phyloP scores from a whole-genome alignment of 2,888 invertebrate species.

The Esperia sulphurella region DNA sequence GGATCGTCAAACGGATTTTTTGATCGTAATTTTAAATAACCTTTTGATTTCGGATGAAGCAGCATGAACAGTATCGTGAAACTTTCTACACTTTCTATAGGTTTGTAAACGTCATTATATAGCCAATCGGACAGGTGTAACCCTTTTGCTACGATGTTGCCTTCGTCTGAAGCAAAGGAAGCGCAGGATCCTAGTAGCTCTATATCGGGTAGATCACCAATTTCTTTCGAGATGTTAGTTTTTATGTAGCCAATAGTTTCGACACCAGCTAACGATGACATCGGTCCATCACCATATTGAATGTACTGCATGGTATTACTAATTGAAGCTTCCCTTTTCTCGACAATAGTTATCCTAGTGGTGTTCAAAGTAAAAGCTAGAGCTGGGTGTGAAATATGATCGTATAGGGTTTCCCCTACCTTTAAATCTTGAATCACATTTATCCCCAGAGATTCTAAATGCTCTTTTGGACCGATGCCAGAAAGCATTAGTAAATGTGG shows the following conservation, averaged over 20 bases:
- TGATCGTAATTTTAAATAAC: conserved; percentile 81
- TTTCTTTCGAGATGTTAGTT: conserved; percentile 75
- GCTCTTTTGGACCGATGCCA: conserved; percentile 82
- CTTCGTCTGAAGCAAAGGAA: conserved; percentile 78
- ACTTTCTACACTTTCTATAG: conserved; percentile 60
- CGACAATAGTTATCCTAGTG: conserved; percentile 47
- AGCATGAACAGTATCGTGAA: conserved; percentile 77
- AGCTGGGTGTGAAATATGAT: conserved; percentile 82
- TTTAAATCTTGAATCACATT: conserved; percentile 80
- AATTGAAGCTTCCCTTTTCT: conserved; percentile 43
- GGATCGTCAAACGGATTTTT: conserved; percentile 83
- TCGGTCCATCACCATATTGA: conserved; percentile 69
- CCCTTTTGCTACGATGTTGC: conserved; percentile 59
- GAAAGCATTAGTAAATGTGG: conserved; percentile 86
- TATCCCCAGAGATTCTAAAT: conserved; percentile 78
- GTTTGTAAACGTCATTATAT: conserved; percentile 58
- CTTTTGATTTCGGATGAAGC: conserved; percentile 82
- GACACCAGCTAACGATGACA: conserved; percentile 75
- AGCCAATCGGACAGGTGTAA: conserved; percentile 57
- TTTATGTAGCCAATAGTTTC: conserved; percentile 80
- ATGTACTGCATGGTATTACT: conserved; percentile 51
- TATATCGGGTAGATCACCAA: conserved; percentile 81
- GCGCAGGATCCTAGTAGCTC: conserved; percentile 80
- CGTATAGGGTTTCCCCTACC: conserved; percentile 84
- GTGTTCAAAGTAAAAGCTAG: conserved; percentile 75